Conservation (phyloP, 2,888 invertebrate genomes). For the Dasysyrphus albostriatus region DNA sequence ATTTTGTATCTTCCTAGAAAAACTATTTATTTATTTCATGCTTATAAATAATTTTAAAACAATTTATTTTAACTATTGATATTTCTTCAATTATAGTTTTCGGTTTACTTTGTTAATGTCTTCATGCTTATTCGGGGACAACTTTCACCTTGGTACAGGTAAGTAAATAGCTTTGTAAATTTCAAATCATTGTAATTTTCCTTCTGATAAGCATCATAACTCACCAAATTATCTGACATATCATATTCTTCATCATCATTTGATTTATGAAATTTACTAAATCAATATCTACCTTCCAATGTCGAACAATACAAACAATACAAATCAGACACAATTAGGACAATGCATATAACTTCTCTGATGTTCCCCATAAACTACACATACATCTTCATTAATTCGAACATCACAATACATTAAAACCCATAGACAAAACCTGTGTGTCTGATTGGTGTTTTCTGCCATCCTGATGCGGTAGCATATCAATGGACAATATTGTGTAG, state of each 20-base stretch:
- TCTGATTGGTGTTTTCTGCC: background rate
- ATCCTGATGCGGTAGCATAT: background rate
- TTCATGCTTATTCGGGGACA: slow-evolving; percentile 82
- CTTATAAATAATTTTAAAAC: no score
- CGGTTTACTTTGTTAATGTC: slow-evolving; percentile 81
- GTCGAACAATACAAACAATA: background rate
- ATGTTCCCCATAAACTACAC: background rate
- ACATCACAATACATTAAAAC: background rate
- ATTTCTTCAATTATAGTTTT: slow-evolving; percentile 77
- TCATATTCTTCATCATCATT: background rate
- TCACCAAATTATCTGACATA: background rate
- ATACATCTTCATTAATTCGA: background rate
- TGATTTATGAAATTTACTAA: background rate
- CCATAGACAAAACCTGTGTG: background rate
- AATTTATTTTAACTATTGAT: no score
- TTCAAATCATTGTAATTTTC: background rate
- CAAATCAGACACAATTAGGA: background rate
- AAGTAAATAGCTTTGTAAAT: slow-evolving; percentile 70
- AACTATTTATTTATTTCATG: no score
- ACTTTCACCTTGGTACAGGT: slow-evolving; percentile 83
- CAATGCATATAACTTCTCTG: background rate
- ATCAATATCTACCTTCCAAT: background rate
- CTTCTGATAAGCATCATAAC: background rate
- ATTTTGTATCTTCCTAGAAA: no score
- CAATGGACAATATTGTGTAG: background rate